Evolutionary conservation across 1,140 invertebrate genomes (phyloP).

Genomic region (Drosophila eugracilis): DNA sequence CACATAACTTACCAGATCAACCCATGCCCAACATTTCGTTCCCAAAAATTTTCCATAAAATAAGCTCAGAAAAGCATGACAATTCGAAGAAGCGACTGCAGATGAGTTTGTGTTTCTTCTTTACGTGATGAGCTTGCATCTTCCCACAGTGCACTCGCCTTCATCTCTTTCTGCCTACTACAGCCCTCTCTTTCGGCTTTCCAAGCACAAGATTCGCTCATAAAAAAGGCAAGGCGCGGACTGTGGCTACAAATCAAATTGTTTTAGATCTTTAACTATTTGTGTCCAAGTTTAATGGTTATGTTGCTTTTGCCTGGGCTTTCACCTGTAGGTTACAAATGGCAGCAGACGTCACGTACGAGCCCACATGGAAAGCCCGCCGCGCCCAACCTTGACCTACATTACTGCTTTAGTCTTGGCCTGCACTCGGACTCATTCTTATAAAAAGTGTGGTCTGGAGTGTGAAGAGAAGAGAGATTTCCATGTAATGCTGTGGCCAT

Average conservation of each 20-base stretch:
- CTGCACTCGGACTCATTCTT: slow-evolving; percentile 9
- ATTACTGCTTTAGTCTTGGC: slow-evolving; percentile 61
- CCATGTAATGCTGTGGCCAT: no score
- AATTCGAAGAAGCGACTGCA: slow-evolving; percentile 11
- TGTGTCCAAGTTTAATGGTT: slow-evolving; percentile 28
- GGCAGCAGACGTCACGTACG: slow-evolving; percentile 63
- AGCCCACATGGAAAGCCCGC: slow-evolving; percentile 55
- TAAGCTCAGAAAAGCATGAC: neutral
- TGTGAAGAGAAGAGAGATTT: neutral
- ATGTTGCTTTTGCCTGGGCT: slow-evolving; percentile 23
- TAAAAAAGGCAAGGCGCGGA: slow-evolving; percentile 38
- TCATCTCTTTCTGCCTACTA: neutral
- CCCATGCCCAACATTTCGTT: slow-evolving; percentile 21
- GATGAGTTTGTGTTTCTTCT: slow-evolving; percentile 13
- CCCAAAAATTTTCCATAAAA: slow-evolving; percentile 1
- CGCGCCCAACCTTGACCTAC: slow-evolving; percentile 82
- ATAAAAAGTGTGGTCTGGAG: neutral
- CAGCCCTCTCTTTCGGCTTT: slow-evolving; percentile 25
- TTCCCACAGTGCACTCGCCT: slow-evolving; percentile 18
- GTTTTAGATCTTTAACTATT: slow-evolving; percentile 47
- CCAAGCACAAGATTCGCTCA: slow-evolving; percentile 56
- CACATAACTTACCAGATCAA: slow-evolving; percentile 19
- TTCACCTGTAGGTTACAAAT: slow-evolving; percentile 36
- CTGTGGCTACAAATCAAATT: slow-evolving; percentile 69
- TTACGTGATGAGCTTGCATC: slow-evolving; percentile 45